Base-by-base conservation (phyloP, 2,113 vertebrate species). In the Alexandromys fortis region DNA sequence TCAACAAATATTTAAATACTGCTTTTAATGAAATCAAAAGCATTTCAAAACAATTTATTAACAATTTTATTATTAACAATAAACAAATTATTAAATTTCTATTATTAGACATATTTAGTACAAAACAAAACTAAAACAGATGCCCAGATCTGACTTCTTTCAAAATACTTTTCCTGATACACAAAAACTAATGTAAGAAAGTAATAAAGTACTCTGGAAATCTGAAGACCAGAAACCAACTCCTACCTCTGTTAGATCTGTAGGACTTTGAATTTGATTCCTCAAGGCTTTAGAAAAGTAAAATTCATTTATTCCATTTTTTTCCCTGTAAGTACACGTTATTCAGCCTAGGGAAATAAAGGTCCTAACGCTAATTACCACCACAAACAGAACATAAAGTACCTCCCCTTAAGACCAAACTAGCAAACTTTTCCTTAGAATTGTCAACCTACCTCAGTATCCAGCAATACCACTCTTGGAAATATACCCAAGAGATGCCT, bases 1-100 rank as follows among this genome's bases (percentile, higher is more conserved):
- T 92, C 52, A 89, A 90, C 1, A 92, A 96, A 94, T 22, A 79
- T 89, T 83, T 95, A 21, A 90, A 52, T n/a, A 96, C 12, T 19
- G 0, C 61, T 88, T 83, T 65, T 65, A 92, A 24, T 49, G 42
- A 93, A 93, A 94, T 96, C 79, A 92, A 24, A 93, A 30, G 14
- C 52, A n/a, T 90, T n/a, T 35, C 9, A 78, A 68, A 45, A 10
- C 2, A 90, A 93, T n/a, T n/a, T n/a, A n/a, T n/a, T n/a, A n/a
- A n/a, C n/a, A n/a, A n/a, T n/a, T n/a, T n/a, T n/a, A n/a, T n/a
- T n/a, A n/a, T n/a, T n/a, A n/a, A n/a, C n/a, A n/a, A n/a, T n/a
- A n/a, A n/a, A n/a, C n/a, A n/a, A n/a, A n/a, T n/a, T 73, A 55
- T 11, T 11, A 87, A 83, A 89, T 90, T 90, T 96, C 49, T 94